These are phyloP conservation scores for Myotis vivesi DNA, from an alignment of 2,797 vertebrate genomes.

Conservation along the genomic window DNA sequence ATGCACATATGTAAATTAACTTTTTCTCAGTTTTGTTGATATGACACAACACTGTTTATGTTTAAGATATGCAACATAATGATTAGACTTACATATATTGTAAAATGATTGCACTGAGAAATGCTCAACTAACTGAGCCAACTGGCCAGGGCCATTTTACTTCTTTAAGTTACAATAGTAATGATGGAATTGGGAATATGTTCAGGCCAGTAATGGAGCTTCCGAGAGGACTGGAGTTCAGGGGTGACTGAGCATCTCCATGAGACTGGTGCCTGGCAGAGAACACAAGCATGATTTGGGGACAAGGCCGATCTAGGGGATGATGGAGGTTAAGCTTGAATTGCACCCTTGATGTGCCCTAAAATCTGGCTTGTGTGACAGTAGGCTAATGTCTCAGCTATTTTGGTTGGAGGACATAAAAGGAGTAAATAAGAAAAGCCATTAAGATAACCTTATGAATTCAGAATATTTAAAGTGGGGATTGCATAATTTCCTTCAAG, in stretches of 20 bases:
- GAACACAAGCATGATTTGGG: background rate
- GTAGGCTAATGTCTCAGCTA: background rate
- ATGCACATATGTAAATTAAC: background rate
- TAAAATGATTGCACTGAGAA: background rate
- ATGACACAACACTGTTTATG: background rate
- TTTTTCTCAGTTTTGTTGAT: background rate
- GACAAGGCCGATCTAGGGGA: background rate
- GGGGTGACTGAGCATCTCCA: background rate
- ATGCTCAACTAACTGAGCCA: background rate
- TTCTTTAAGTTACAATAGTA: background rate
- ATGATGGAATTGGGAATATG: background rate
- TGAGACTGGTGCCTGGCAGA: background rate
- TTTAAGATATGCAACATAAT: background rate
- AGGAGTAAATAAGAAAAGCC: background rate
- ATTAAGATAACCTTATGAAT: constrained; percentile 36
- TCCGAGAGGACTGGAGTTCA: background rate
- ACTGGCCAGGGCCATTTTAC: background rate
- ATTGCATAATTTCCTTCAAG: constrained; percentile 28
- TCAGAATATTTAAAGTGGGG: constrained; percentile 17
- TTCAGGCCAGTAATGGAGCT: background rate
- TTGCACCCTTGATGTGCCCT: background rate
- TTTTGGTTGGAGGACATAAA: background rate
- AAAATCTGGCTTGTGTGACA: background rate
- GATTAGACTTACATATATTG: background rate
- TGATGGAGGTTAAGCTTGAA: background rate